Conservation (phyloP, 2,113 vertebrate species). For the Aspiorhynchus laticeps region DNA sequence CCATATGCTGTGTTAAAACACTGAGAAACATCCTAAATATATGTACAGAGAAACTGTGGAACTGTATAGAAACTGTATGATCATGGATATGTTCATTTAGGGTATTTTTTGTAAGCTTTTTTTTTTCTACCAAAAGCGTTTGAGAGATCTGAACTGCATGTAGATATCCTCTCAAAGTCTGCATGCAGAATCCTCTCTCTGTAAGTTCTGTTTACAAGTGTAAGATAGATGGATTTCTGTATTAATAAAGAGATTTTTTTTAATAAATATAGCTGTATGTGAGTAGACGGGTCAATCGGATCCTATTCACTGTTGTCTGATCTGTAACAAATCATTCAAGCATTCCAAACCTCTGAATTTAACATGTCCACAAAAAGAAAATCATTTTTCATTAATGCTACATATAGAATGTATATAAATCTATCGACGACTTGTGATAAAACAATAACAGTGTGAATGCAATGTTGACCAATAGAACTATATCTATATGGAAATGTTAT, state of each 20-base stretch:
- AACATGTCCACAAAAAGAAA: not conserved
- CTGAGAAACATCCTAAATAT: not conserved
- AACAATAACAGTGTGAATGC: slow-evolving; percentile 53
- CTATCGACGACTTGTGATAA: slow-evolving; percentile 32
- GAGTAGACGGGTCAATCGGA: slow-evolving; percentile 38
- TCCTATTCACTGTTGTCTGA: slow-evolving; percentile 55
- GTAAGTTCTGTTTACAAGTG: slow-evolving; percentile 46
- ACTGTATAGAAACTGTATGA: slow-evolving; percentile 55
- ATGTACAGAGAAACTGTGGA: slow-evolving; percentile 8
- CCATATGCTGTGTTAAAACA: slow-evolving; percentile 14
- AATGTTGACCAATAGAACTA: slow-evolving; percentile 51
- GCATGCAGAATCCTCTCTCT: slow-evolving; percentile 57
- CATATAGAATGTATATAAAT: slow-evolving; percentile 48
- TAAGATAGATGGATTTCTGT: slow-evolving; percentile 54
- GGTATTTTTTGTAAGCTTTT: slow-evolving; percentile 55
- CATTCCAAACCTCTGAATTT: slow-evolving; percentile 33
- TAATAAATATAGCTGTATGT: slow-evolving; percentile 41
- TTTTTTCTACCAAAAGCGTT: slow-evolving; percentile 45
- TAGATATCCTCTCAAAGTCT: slow-evolving; percentile 47
- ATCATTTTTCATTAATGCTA: slow-evolving; percentile 43
- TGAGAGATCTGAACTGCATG: slow-evolving; percentile 54
- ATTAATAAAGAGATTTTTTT: slow-evolving; percentile 51
- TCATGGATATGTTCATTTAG: slow-evolving; percentile 50
- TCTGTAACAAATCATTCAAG: slow-evolving; percentile 27
- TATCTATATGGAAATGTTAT: slow-evolving; percentile 52